A percentile compares a stretch with the other conserved stretches of the same genome.
Conservation (phyloP, 2,797 vertebrate species). For the Nyctibius grandis region DNA sequence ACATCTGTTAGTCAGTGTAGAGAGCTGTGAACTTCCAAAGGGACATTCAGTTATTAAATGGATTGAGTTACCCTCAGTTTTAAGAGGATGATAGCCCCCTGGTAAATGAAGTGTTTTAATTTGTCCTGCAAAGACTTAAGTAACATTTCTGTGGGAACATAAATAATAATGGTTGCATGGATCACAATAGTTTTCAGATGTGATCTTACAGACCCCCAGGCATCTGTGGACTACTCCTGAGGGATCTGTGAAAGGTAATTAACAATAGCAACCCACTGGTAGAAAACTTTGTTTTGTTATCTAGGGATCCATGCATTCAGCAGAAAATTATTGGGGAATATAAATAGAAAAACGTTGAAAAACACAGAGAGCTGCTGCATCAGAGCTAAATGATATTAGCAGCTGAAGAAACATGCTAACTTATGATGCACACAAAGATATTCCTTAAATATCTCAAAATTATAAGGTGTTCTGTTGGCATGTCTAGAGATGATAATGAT, state of each 20-base stretch:
- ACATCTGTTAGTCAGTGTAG: background rate
- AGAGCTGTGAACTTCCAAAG: background rate
- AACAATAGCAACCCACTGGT: background rate
- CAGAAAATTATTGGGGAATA: background rate
- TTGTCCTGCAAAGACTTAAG: background rate
- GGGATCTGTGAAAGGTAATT: background rate
- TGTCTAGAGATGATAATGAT: background rate
- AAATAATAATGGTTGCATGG: background rate
- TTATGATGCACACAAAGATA: background rate
- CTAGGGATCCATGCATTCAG: background rate
- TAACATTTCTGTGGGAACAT: background rate
- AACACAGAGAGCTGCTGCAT: background rate
- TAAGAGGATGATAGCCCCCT: background rate
- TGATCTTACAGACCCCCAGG: background rate
- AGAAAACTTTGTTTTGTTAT: background rate
- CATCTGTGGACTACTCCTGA: background rate
- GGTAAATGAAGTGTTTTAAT: background rate
- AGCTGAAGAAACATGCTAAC: background rate
- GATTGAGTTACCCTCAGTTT: background rate
- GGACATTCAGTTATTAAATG: background rate
- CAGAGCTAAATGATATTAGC: background rate
- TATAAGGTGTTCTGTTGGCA: background rate
- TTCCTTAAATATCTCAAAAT: background rate
- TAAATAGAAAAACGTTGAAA: background rate
- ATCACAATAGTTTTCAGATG: background rate